phyloP scores from a whole-genome alignment of 2,113 vertebrate genomes.

The Phodopus roborovskii region DNA sequence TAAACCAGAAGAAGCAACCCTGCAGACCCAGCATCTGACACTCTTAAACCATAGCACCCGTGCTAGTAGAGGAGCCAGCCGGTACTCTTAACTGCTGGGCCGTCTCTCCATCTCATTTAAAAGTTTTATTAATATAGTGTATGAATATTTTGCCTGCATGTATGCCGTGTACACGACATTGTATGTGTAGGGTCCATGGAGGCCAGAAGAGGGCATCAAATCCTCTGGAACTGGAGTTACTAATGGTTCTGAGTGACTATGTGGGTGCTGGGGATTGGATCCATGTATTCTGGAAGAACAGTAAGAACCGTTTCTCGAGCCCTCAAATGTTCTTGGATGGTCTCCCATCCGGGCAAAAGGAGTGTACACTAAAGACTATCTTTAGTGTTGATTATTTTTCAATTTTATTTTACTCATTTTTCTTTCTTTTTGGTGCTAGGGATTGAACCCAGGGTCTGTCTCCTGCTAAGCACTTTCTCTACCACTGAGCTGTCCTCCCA shows the following conservation, averaged over 20 bases:
- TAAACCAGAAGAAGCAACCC: conserved; percentile 9
- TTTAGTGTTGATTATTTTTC: neutral
- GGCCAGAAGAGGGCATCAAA: neutral
- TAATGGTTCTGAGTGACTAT: neutral
- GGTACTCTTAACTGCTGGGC: neutral
- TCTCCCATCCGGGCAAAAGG: neutral
- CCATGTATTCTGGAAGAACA: neutral
- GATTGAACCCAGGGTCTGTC: neutral
- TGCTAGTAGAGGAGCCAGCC: neutral
- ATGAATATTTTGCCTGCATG: neutral
- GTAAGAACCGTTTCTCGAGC: neutral
- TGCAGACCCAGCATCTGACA: neutral
- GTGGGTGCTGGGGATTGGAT: neutral
- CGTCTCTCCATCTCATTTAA: neutral
- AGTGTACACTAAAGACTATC: neutral
- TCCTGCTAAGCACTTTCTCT: neutral
- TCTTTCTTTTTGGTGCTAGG: neutral
- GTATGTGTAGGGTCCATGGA: neutral
- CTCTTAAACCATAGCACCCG: neutral
- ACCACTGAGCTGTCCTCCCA: neutral
- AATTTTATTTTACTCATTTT: neutral
- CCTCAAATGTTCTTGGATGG: neutral
- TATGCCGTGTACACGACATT: neutral
- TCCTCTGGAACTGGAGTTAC: neutral
- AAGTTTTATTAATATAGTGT: neutral